Evolutionary conservation across 1,140 invertebrate genomes (phyloP).

Genomic region (Drosophila pallidifrons): DNA sequence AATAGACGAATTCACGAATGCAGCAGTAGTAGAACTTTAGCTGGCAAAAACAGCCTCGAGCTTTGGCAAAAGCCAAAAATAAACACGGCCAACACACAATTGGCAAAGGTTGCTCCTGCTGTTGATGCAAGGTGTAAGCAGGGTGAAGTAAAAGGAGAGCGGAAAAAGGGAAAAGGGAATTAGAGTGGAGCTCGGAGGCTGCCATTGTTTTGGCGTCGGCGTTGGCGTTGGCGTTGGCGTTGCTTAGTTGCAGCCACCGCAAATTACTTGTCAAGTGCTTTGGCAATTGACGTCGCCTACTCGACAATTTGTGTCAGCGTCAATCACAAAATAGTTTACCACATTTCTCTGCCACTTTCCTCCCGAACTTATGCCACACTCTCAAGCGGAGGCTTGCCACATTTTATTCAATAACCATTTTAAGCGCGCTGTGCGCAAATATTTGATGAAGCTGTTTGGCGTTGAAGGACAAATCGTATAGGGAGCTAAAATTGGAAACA

Average conservation of each 20-base stretch:
- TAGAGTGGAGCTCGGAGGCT: neutral
- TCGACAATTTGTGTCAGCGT: conserved; percentile 51
- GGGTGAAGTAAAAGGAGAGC: too few species aligned
- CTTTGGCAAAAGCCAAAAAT: conserved; percentile 19
- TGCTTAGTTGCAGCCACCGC: conserved; percentile 64
- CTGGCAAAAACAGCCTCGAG: conserved; percentile 17
- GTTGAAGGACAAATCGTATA: neutral
- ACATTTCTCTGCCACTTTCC: neutral
- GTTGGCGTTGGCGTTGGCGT: conserved; percentile 62
- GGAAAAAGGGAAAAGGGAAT: too few species aligned
- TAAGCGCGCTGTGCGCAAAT: conserved; percentile 13
- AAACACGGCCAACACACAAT: conserved; percentile 25
- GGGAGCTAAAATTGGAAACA: conserved; percentile 3
- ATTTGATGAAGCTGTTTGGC: conserved; percentile 31
- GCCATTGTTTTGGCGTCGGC: conserved; percentile 43
- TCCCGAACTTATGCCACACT: neutral
- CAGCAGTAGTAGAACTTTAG: conserved; percentile 7
- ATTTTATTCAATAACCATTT: conserved; percentile 42
- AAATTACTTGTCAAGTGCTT: conserved; percentile 71
- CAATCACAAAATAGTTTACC: conserved; percentile 55
- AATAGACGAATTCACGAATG: conserved; percentile 29
- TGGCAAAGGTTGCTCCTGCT: conserved; percentile 32
- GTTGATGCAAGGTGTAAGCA: neutral
- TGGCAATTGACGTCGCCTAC: conserved; percentile 64
- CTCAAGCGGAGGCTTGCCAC: conserved; percentile 49